A percentile compares a stretch with the other conserved stretches of the same genome.
Evolutionary conservation across 2,113 vertebrate genomes (phyloP).

Genomic region (Marmota flaviventris): DNA sequence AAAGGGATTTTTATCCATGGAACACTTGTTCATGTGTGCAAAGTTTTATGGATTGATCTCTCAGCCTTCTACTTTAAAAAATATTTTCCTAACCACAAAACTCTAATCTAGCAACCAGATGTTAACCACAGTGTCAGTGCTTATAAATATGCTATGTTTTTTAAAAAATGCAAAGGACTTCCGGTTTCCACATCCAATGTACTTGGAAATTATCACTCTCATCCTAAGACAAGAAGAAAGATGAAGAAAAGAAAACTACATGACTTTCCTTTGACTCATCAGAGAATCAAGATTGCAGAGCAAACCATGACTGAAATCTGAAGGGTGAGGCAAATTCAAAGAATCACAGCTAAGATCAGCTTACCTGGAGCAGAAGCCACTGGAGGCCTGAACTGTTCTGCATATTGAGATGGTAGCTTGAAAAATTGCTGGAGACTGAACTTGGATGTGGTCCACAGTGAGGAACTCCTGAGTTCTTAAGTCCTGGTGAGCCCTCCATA

Average conservation of each 20-base stretch:
- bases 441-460: background rate
- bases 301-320: background rate
- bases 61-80: constrained; percentile 65
- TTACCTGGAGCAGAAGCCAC: background rate
- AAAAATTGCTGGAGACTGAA: background rate
- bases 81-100: constrained; percentile 75
- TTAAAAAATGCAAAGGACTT: constrained; percentile 6
- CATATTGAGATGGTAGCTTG: too few species aligned
- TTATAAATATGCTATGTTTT: background rate
- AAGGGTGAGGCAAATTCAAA: background rate
- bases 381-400: background rate
- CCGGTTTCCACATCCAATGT: background rate
- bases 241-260: background rate
- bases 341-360: background rate
- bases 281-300: background rate
- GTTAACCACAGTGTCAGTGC: constrained; percentile 45
- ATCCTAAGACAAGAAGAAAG: background rate
- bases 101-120: constrained; percentile 74
- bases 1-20: constrained; percentile 41
- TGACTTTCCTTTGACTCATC: background rate
- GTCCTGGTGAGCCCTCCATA: background rate
- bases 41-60: constrained; percentile 59
- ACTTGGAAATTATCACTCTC: background rate
- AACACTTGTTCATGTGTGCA: constrained; percentile 64
- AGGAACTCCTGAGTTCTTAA: background rate